Conservation (phyloP, 2,888 invertebrate genomes). For the Acanthopleura granulata region DNA sequence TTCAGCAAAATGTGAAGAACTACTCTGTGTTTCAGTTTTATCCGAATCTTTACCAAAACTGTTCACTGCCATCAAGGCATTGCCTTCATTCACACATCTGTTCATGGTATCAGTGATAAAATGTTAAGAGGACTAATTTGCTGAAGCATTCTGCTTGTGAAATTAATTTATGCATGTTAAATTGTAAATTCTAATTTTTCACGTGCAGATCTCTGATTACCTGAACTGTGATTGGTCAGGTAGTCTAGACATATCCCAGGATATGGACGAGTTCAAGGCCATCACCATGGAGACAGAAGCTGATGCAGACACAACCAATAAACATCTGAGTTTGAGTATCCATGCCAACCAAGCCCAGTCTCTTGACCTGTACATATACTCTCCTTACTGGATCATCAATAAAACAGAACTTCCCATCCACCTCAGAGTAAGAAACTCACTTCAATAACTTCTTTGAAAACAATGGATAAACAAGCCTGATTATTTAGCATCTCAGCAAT, state of each 20-base stretch:
- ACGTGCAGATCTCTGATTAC: conserved; percentile 75
- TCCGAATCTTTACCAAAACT: too few relatives aligned
- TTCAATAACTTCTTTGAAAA: too few relatives aligned
- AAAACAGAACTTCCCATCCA: conserved; percentile 71
- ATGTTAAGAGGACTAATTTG: too few relatives aligned
- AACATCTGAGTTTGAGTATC: conserved; percentile 79
- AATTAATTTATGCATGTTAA: too few relatives aligned
- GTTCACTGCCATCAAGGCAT: too few relatives aligned
- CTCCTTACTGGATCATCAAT: conserved; percentile 69
- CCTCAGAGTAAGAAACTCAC: conserved; percentile 76
- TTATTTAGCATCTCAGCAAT: too few relatives aligned
- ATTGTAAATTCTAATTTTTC: not conserved
- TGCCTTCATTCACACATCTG: too few relatives aligned
- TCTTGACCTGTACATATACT: conserved; percentile 75
- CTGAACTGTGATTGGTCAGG: conserved; percentile 81
- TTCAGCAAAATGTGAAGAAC: too few relatives aligned
- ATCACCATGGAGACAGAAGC: conserved; percentile 78
- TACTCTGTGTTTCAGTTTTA: too few relatives aligned
- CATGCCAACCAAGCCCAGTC: conserved; percentile 76
- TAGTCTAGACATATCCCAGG: conserved; percentile 77
- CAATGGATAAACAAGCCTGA: too few relatives aligned
- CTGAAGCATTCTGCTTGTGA: too few relatives aligned
- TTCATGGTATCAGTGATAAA: too few relatives aligned
- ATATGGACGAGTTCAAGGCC: conserved; percentile 75
- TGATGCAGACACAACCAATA: conserved; percentile 75